Base-by-base conservation (phyloP, 2,888 invertebrate species). In the Drosophila algonquin region DNA sequence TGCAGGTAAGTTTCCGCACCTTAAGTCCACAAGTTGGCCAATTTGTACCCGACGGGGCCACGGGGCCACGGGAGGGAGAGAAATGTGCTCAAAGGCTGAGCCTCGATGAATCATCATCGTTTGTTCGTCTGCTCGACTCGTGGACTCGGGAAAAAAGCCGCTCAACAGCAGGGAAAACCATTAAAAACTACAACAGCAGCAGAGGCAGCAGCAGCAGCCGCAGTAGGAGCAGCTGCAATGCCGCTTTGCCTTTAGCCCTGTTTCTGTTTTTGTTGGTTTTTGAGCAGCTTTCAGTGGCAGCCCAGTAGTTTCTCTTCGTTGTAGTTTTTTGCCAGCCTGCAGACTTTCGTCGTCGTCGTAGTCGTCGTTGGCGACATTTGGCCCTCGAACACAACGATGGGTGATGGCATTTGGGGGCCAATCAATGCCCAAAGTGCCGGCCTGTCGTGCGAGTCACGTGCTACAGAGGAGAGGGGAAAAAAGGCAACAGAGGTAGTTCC, bases 361-460 rank as follows among this genome's bases (percentile, higher is more conserved):
- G 35, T 40, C 4, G 24, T 24, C 40, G 40, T 2, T 40, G 63
- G 60, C 54, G 67, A 77, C 78, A 77, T 74, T 68, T 68, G 35
- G 35, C 24, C 47, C 46, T 16, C 55, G 52, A 53, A 32, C 10
- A 10, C 32, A 32, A 32, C 27, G 27, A 8, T 7, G 35, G 35
- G 48, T 54, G 27, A 32, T 30, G 46, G 50, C 24, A 27, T 27
- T 27, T 32, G 45, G 50, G 64, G 58, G 56, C 71, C 81, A 81
- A 80, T 81, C 81, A 81, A 76, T 78, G 71, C 60, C 77, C 77
- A 63, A 50, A 63, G 46, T 63, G 67, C 62, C 62, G 58, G 72
- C 65, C 40, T 51, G 58, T 30, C 53, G 48, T 58, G 46, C 32
- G 24, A 61, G 56, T 57, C 74, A 73, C 54, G 63, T 68, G 21